Percentiles rank a stretch among this genome's conserved stretches.
phyloP scores from a whole-genome alignment of 2,797 vertebrate genomes.

The Prunella strophiata region DNA sequence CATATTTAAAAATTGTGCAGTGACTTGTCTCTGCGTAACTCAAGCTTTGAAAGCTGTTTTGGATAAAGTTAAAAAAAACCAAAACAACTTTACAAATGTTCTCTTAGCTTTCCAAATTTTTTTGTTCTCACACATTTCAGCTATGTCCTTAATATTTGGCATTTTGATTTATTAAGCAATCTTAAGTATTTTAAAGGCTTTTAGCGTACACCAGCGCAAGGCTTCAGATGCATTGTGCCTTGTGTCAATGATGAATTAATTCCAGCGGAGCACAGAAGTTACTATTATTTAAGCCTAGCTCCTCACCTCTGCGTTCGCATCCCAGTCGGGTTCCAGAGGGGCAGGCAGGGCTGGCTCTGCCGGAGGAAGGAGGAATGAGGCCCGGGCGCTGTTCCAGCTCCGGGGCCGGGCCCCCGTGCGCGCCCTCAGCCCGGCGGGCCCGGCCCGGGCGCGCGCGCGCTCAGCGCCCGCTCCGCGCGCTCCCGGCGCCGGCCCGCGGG shows the following conservation, averaged over 20 bases:
- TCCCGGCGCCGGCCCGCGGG: neutral
- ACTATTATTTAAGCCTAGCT: slow-evolving; percentile 86
- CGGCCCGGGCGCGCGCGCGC: too few relatives aligned
- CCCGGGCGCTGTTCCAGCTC: too few relatives aligned
- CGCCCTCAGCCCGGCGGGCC: too few relatives aligned
- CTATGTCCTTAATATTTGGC: slow-evolving; percentile 82
- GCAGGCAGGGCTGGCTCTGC: slow-evolving; percentile 77
- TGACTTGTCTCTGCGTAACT: neutral
- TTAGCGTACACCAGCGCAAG: slow-evolving; percentile 77
- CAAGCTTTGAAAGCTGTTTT: slow-evolving; percentile 32
- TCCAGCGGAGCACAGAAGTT: slow-evolving; percentile 89
- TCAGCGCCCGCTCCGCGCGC: neutral
- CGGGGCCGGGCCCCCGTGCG: too few relatives aligned
- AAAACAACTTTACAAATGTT: slow-evolving; percentile 1
- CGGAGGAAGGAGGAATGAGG: neutral
- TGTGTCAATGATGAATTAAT: slow-evolving; percentile 93
- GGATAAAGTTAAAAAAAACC: neutral
- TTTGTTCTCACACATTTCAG: slow-evolving; percentile 67
- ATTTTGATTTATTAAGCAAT: slow-evolving; percentile 97
- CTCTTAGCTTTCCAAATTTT: slow-evolving; percentile 48
- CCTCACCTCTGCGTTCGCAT: slow-evolving; percentile 80
- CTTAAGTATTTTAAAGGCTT: slow-evolving; percentile 86
- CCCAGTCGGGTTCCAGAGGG: slow-evolving; percentile 72
- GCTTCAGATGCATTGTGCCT: slow-evolving; percentile 86
- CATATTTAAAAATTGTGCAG: neutral